phyloP scores from a whole-genome alignment of 2,113 vertebrate species.

The Cynocephalus volans region DNA sequence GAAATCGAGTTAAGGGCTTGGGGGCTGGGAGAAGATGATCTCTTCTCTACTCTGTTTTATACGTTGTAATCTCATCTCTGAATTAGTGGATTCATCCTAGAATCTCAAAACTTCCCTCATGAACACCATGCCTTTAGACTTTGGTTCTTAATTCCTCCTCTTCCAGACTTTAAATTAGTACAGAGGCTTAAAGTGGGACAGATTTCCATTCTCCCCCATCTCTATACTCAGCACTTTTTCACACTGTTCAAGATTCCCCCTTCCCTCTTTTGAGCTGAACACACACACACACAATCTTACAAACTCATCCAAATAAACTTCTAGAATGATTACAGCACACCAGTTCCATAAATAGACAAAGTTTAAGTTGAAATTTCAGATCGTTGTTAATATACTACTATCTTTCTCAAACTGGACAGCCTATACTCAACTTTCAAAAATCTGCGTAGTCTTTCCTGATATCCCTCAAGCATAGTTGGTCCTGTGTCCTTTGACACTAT shows the following conservation, averaged over 20 bases:
- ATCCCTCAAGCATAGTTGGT: not conserved
- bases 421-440: not conserved
- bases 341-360: slow-evolving; percentile 34
- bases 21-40: too few species aligned
- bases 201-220: not conserved
- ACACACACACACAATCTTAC: not conserved
- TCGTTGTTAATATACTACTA: not conserved
- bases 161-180: not conserved
- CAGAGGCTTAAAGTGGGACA: not conserved
- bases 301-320: not conserved
- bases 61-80: not conserved
- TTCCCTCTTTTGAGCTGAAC: not conserved
- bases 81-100: not conserved
- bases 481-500: slow-evolving; percentile 1
- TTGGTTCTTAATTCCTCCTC: not conserved
- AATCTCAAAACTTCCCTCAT: not conserved
- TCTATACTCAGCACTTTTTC: not conserved
- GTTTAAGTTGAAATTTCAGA: slow-evolving; percentile 49
- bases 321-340: not conserved
- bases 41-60: not conserved
- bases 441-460: not conserved
- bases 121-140: not conserved
- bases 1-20: not conserved
- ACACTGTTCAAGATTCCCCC: not conserved
- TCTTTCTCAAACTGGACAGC: not conserved